Evolutionary conservation across 2,797 vertebrate species (phyloP).

Genomic region (Neostethus bicornis): DNA sequence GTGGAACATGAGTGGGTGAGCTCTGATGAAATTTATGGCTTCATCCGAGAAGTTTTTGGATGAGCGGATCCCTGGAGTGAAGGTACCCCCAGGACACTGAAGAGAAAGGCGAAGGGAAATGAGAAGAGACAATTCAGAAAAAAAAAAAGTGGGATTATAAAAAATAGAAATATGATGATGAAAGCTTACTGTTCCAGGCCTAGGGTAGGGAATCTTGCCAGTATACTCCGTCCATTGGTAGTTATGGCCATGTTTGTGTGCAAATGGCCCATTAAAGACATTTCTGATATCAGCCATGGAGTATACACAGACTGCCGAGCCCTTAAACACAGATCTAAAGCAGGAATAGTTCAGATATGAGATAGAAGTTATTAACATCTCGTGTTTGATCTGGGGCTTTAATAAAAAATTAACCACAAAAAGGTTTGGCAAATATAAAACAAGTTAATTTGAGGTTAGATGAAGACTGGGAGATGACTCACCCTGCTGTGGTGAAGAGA

Average conservation of each 20-base stretch:
- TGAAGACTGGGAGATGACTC: constrained; percentile 44
- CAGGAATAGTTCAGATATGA: constrained; percentile 39
- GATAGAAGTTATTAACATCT: constrained; percentile 5
- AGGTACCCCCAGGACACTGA: constrained; percentile 88
- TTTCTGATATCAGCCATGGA: constrained; percentile 88
- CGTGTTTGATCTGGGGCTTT: too few species aligned
- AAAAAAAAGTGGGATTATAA: not conserved
- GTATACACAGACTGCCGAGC: constrained; percentile 87
- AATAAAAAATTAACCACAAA: constrained; percentile 16
- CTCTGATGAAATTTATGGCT: constrained; percentile 84
- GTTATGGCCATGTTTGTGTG: constrained; percentile 88
- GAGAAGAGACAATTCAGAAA: too few species aligned
- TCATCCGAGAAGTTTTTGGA: constrained; percentile 87
- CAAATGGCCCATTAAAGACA: constrained; percentile 88
- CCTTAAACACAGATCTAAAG: constrained; percentile 86
- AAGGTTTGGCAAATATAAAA: constrained; percentile 11
- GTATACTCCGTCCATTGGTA: constrained; percentile 88
- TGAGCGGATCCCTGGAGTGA: constrained; percentile 83
- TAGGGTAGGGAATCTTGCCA: constrained; percentile 87
- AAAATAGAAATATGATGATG: not conserved
- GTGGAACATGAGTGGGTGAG: constrained; percentile 87
- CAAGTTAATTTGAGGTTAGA: not conserved
- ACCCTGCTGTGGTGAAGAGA: constrained; percentile 87
- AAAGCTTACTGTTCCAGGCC: constrained; percentile 84
- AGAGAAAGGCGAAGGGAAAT: not conserved